Evolutionary conservation across 2,113 vertebrate genomes (phyloP).

Genomic region (Phalacrocorax carbo): DNA sequence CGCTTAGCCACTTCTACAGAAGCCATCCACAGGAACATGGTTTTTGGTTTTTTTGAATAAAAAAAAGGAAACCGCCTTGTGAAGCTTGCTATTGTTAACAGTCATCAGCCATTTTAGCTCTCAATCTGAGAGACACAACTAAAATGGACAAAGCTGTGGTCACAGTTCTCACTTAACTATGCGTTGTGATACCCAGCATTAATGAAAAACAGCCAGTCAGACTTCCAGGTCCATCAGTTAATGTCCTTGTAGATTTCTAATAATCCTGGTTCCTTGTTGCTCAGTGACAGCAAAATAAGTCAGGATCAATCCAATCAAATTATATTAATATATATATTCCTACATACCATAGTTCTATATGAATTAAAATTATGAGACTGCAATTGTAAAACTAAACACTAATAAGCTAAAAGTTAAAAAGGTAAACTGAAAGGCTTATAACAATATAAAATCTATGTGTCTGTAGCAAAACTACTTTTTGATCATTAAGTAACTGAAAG

Average conservation of each 20-base stretch:
- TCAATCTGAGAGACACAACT: not conserved
- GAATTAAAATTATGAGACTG: not conserved
- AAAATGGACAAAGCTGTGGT: not conserved
- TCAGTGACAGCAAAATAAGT: not conserved
- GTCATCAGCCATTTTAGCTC: not conserved
- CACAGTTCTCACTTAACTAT: not conserved
- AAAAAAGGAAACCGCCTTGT: not conserved
- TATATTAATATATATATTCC: not conserved
- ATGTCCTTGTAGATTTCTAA: not conserved
- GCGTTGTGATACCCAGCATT: not conserved
- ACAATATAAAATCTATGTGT: not conserved
- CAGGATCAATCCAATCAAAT: not conserved
- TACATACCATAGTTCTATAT: fast-evolving
- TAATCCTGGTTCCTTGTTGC: not conserved
- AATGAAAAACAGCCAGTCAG: not conserved
- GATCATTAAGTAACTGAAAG: not conserved
- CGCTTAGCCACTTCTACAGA: not conserved
- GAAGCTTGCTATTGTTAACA: not conserved
- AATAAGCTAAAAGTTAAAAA: not conserved
- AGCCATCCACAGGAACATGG: not conserved
- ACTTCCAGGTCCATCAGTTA: not conserved
- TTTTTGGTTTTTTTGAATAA: not conserved
- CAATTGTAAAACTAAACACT: not conserved
- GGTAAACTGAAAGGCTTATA: not conserved
- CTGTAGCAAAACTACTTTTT: not conserved